A percentile compares a stretch with the other conserved stretches of the same genome.
Evolutionary conservation across 1,140 invertebrate genomes (phyloP).

Genomic region (Caerostris darwini): DNA sequence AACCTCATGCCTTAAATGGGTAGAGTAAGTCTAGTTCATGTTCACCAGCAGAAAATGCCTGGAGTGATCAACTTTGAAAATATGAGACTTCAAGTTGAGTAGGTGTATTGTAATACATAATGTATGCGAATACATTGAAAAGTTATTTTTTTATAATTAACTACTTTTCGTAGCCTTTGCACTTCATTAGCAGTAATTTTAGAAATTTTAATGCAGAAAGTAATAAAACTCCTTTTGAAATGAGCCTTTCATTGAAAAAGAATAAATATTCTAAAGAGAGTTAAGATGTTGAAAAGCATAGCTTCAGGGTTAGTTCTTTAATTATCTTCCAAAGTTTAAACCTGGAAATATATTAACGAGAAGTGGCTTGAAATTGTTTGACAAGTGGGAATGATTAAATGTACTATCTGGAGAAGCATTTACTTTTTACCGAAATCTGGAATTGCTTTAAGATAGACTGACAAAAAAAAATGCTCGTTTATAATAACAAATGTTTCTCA

Average conservation of each 20-base stretch:
- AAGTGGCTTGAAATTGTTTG: background rate
- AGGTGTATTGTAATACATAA: background rate
- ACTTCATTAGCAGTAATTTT: slow-evolving; percentile 3
- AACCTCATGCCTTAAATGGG: slow-evolving; percentile 33
- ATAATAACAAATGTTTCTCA: too few relatives aligned
- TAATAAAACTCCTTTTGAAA: background rate
- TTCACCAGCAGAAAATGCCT: slow-evolving; percentile 7
- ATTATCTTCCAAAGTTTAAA: background rate
- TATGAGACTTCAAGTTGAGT: background rate
- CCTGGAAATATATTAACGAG: background rate
- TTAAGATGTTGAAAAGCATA: background rate
- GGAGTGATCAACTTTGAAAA: slow-evolving; percentile 12
- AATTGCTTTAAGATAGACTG: too few relatives aligned
- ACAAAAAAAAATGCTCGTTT: too few relatives aligned
- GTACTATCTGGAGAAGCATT: background rate
- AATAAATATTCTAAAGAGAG: background rate
- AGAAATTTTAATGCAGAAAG: background rate
- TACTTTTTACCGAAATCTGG: background rate
- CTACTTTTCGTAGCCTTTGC: background rate
- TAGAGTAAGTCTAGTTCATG: slow-evolving; percentile 8
- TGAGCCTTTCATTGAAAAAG: background rate
- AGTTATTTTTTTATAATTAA: background rate
- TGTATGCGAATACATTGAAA: background rate
- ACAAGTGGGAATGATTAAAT: background rate
- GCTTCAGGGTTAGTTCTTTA: background rate